Percentiles rank a stretch among this genome's conserved stretches.
phyloP scores from a whole-genome alignment of 2,113 vertebrate genomes.

The Tupaia chinensis region DNA sequence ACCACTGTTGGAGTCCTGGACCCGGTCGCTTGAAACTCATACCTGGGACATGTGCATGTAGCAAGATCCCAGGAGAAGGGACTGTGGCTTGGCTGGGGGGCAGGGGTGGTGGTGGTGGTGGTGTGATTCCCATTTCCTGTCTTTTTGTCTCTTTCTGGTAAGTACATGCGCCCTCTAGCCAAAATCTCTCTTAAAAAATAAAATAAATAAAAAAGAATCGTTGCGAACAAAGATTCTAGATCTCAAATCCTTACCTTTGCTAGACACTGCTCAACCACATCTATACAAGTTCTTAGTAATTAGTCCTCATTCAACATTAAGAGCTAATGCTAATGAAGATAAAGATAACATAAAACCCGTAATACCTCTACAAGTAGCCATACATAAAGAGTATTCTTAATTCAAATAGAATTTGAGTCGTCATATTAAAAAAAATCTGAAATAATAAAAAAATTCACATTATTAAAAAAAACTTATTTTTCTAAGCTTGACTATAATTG shows the following conservation, averaged over 20 bases:
- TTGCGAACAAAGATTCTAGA: not conserved
- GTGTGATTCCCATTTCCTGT: too few species aligned
- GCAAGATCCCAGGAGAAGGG: too few species aligned
- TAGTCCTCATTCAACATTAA: not conserved
- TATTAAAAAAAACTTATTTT: slow-evolving; percentile 4
- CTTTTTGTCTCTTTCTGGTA: not conserved
- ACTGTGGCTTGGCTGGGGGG: too few species aligned
- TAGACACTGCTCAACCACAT: not conserved
- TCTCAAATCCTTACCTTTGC: not conserved
- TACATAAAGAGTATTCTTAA: not conserved
- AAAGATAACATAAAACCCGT: not conserved
- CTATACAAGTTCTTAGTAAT: not conserved
- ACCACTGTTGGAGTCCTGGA: too few species aligned
- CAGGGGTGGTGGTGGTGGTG: too few species aligned
- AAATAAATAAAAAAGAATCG: not conserved
- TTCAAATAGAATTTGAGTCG: not conserved
- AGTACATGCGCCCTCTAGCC: too few species aligned
- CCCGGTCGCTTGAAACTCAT: too few species aligned
- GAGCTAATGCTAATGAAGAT: not conserved
- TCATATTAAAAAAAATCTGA: not conserved
- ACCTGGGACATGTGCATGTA: too few species aligned
- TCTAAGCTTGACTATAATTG: not conserved
- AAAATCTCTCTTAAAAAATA: too few species aligned
- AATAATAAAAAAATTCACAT: slow-evolving; percentile 8
- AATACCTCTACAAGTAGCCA: not conserved